Evolutionary conservation across 2,113 vertebrate genomes (phyloP).

Genomic region (Clarias macrocephalus): DNA sequence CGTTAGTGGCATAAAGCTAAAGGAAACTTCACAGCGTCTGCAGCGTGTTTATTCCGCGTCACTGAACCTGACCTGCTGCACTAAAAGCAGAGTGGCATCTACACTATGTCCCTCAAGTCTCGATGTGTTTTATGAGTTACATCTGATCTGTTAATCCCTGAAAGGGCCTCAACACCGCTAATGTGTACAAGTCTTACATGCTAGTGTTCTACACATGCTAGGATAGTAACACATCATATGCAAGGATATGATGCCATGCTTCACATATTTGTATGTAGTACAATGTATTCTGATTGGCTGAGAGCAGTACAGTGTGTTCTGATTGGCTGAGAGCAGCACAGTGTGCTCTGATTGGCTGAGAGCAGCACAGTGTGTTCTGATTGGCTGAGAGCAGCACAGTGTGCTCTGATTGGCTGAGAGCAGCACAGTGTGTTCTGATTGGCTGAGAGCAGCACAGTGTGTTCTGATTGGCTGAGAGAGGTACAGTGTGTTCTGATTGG

Average conservation of each 20-base stretch:
- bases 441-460: background rate
- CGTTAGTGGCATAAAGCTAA: background rate
- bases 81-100: conserved; percentile 43
- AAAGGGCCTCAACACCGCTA: background rate
- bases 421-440: background rate
- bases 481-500: background rate
- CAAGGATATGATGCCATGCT: background rate
- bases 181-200: background rate
- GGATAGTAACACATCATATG: background rate
- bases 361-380: background rate
- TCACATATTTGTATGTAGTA: background rate
- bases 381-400: background rate
- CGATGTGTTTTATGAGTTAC: conserved; percentile 29
- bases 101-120: conserved; percentile 33
- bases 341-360: background rate
- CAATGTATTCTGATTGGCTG: background rate
- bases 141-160: conserved; percentile 17
- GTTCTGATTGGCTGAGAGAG: background rate
- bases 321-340: background rate
- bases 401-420: background rate
- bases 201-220: background rate
- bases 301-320: background rate
- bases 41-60: conserved; percentile 32
- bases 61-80: conserved; percentile 16
- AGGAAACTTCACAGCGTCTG: background rate